These are phyloP conservation scores for Ciconia stormi DNA, from an alignment of 2,113 vertebrate species.

Conservation along the genomic window DNA sequence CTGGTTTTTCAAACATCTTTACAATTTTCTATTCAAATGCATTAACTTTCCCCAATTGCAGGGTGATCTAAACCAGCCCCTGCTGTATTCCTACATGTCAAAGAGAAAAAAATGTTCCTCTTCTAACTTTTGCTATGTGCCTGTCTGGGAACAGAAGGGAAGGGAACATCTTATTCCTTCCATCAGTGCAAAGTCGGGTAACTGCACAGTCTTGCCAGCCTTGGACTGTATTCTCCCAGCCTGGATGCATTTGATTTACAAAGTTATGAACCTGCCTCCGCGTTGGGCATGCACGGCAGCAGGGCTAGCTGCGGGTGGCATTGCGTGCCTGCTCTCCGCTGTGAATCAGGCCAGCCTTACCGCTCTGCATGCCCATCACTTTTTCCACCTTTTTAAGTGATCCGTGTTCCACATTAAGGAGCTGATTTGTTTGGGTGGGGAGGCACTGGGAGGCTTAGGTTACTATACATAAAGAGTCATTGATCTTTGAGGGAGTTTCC, in stretches of 20 bases:
- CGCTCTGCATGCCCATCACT: background rate
- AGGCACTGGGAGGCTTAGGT: conserved; percentile 1
- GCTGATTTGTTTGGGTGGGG: conserved; percentile 32
- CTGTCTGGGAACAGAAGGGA: background rate
- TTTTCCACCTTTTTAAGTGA: conserved; percentile 54
- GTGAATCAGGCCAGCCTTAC: background rate
- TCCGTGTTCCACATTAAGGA: conserved; percentile 48
- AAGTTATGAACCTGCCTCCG: background rate
- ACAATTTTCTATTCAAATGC: background rate
- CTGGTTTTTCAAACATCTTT: background rate
- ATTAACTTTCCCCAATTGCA: background rate
- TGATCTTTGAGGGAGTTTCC: conserved; percentile 56
- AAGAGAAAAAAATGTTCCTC: background rate
- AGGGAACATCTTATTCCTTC: conserved; percentile 48
- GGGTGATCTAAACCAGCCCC: background rate
- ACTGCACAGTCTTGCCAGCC: background rate
- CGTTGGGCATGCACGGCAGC: background rate
- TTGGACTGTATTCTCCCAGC: background rate
- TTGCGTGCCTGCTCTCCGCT: background rate
- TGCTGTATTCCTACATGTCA: background rate
- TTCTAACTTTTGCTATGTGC: conserved; percentile 15
- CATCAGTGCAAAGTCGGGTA: background rate
- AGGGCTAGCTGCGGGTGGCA: background rate
- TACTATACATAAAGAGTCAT: conserved; percentile 56
- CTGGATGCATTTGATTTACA: background rate